A percentile compares a stretch with the other conserved stretches of the same genome.
These are phyloP conservation scores for Pterois miles DNA, from an alignment of 2,797 vertebrate species.

Conservation along the genomic window DNA sequence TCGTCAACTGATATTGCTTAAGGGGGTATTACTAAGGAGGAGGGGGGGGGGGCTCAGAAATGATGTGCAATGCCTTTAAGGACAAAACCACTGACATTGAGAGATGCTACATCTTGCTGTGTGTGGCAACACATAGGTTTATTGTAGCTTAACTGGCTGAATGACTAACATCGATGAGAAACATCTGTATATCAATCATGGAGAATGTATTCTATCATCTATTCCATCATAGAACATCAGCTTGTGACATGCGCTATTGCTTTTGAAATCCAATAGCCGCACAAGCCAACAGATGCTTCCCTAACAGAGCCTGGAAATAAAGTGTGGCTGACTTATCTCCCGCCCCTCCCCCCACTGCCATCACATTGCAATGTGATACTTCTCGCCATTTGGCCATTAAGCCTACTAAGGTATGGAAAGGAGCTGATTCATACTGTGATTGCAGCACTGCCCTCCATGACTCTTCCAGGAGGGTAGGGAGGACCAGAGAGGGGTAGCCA, in stretches of 20 bases:
- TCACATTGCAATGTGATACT: constrained; percentile 72
- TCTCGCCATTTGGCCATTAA: constrained; percentile 70
- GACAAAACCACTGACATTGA: constrained; percentile 52
- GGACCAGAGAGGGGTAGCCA: constrained; percentile 39
- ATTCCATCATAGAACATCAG: constrained; percentile 30
- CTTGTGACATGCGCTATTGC: constrained; percentile 54
- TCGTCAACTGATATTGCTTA: constrained; percentile 37
- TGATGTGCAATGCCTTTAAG: constrained; percentile 21
- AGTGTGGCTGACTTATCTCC: constrained; percentile 53
- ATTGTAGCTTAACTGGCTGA: constrained; percentile 27
- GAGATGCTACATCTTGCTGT: background rate
- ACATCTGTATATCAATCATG: constrained; percentile 56
- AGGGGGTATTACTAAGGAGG: constrained; percentile 30
- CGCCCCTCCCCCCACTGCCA: constrained; percentile 30
- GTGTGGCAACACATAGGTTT: constrained; percentile 5
- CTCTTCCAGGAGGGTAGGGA: constrained; percentile 52
- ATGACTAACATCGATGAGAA: constrained; percentile 18
- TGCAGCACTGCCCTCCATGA: constrained; percentile 58
- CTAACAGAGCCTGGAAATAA: constrained; percentile 64
- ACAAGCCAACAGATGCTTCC: constrained; percentile 68
- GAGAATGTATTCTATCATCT: constrained; percentile 24
- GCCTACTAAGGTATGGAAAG: constrained; percentile 62
- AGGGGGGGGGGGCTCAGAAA: background rate
- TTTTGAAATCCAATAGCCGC: constrained; percentile 62
- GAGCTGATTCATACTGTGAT: constrained; percentile 75